Evolutionary conservation across 2,888 invertebrate genomes (phyloP), one percentile per base, ranked within the genome.

Genomic region (Hirtodrosophila trivittata): DNA sequence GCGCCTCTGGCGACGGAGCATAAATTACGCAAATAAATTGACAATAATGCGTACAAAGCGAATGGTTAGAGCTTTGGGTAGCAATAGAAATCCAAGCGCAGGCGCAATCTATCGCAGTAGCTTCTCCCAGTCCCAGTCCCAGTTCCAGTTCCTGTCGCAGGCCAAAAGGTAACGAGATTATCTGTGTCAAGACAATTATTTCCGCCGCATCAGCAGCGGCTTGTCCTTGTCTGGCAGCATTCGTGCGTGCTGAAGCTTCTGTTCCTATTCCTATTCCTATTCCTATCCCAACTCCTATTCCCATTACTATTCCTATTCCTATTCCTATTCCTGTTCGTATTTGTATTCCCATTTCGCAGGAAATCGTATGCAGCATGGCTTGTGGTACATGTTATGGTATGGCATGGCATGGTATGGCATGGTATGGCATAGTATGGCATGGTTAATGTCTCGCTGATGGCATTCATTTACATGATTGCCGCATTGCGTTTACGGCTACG

Each of bases 1-100:
- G 63, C 71, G 71, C 71, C 73, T 47, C 46, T 51, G 64, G 62
- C 54, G 39, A 54, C 74, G 42, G 42, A 60, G 81, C 85, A 86
- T 87, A 87, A 88, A 88, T 88, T 88, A 87, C 77, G 80, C 75
- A 86, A 81, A 87, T 86, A 85, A 86, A 87, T 87, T 81, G 82
- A 77, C 71, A 84, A 80, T 69, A 85, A 72, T 66, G 57, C 59
- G 70, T 75, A 59, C 65, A 63, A 58, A 63, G 59, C 59, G 62
- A 81, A 68, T 56, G 59, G 52, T 7, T 9, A 8, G 30, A 21
- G 16, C 39, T 28, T 16, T 33, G 30, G 25, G 18, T 6, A n/a
- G 10, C 1, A 18, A 13, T 14, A 1, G 21, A 13, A 26, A 35
- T 1, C 12, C 21, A n/a, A 26, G 47, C 51, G 13, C 37, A 13